phyloP scores from a whole-genome alignment of 2,888 invertebrate species.

The Synergus japonicus region DNA sequence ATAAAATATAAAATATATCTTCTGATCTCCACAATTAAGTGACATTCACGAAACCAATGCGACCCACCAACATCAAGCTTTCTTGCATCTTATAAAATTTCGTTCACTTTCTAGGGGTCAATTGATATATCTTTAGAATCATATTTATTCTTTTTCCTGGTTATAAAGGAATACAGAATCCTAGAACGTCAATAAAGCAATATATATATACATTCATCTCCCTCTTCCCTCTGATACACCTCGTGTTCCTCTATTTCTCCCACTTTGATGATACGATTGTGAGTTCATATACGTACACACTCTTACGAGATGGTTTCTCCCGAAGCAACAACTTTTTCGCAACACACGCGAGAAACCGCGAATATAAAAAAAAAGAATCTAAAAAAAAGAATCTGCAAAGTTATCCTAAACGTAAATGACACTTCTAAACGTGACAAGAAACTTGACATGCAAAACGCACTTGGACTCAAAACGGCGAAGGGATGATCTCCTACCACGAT shows the following conservation, averaged over 20 bases:
- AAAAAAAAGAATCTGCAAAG: neutral
- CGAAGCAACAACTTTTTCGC: neutral
- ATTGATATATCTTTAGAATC: neutral
- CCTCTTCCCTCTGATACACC: conserved; percentile 1
- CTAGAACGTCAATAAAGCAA: conserved; percentile 3
- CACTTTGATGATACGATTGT: neutral
- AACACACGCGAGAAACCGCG: neutral
- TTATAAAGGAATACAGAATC: conserved; percentile 12
- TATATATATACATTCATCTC: neutral
- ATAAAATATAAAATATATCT: neutral
- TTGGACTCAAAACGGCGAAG: neutral
- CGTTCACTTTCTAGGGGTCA: neutral
- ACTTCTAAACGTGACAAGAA: neutral
- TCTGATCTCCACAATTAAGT: neutral
- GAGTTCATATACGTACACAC: neutral
- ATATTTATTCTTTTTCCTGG: neutral
- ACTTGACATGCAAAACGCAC: neutral
- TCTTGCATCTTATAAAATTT: neutral
- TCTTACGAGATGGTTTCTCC: neutral
- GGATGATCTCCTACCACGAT: neutral
- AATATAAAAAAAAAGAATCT: neutral
- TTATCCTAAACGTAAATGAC: neutral
- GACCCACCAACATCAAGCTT: neutral
- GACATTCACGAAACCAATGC: neutral
- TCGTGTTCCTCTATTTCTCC: conserved; percentile 11